Evolutionary conservation across 2,113 vertebrate species (phyloP).

Genomic region (Xenus cinereus): DNA sequence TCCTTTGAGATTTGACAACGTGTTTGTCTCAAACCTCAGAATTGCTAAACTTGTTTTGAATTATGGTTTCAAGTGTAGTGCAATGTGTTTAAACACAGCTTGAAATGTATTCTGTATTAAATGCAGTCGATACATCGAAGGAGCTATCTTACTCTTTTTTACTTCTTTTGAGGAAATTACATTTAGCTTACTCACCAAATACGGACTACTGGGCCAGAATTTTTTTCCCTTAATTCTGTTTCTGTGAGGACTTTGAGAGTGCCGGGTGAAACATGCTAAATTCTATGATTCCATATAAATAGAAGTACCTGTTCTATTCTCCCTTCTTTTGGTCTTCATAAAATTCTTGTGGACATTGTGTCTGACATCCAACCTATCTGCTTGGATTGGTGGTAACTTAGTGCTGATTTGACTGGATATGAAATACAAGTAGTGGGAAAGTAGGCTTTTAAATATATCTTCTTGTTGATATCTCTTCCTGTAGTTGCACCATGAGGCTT

Average conservation of each 20-base stretch:
- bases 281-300: not conserved
- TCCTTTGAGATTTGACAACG: not conserved
- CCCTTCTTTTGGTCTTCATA: not conserved
- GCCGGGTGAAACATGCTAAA: not conserved
- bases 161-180: not conserved
- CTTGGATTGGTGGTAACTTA: not conserved
- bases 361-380: not conserved
- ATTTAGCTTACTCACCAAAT: not conserved
- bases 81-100: not conserved
- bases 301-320: not conserved
- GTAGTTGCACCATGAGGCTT: slow-evolving; percentile 11
- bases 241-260: not conserved
- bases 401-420: not conserved
- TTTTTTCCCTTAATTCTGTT: not conserved
- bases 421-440: not conserved
- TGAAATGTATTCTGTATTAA: not conserved
- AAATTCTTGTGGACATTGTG: not conserved
- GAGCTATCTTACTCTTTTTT: not conserved
- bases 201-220: not conserved
- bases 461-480: not conserved
- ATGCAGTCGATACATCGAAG: not conserved
- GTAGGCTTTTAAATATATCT: not conserved
- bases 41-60: not conserved
- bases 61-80: not conserved
- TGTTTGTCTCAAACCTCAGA: not conserved